Percentiles rank a stretch among this genome's conserved stretches.
Evolutionary conservation across 1,140 invertebrate species (phyloP).

Genomic region (Sarcophaga bullata): DNA sequence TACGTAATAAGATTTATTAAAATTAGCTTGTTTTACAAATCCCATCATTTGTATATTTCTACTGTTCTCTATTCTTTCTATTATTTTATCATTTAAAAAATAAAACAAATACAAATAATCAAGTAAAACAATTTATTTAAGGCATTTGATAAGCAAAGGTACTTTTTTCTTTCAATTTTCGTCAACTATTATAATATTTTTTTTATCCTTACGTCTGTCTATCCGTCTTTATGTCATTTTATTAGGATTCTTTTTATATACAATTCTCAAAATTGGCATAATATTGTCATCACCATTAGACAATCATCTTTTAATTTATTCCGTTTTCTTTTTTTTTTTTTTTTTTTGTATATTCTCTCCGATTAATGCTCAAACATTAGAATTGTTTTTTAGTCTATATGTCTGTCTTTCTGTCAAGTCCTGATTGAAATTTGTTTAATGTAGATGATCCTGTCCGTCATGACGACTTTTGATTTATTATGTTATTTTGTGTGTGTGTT

Average conservation of each 20-base stretch:
- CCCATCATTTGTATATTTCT: constrained; percentile 11
- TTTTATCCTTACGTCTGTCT: too few relatives aligned
- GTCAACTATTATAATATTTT: too few relatives aligned
- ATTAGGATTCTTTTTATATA: too few relatives aligned
- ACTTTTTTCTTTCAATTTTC: too few relatives aligned
- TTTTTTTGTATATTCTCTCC: background rate
- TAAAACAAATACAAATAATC: too few relatives aligned
- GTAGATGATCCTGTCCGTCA: background rate
- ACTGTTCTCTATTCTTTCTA: background rate
- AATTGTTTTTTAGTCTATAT: background rate
- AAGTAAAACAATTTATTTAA: too few relatives aligned
- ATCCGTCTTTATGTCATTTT: too few relatives aligned
- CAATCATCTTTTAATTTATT: background rate
- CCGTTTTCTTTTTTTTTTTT: background rate
- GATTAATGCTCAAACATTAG: background rate
- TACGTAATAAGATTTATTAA: constrained; percentile 13
- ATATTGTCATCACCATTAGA: background rate
- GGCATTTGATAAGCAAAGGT: too few relatives aligned
- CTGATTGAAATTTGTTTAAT: constrained; percentile 13
- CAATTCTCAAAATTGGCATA: background rate
- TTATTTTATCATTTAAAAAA: background rate
- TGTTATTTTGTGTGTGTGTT: background rate
- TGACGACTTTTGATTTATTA: background rate
- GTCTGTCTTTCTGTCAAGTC: constrained; percentile 1
- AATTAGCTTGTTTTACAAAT: constrained; percentile 27